Evolutionary conservation across 2,797 vertebrate genomes (phyloP).

Genomic region (Platyrinchus mystaceus): DNA sequence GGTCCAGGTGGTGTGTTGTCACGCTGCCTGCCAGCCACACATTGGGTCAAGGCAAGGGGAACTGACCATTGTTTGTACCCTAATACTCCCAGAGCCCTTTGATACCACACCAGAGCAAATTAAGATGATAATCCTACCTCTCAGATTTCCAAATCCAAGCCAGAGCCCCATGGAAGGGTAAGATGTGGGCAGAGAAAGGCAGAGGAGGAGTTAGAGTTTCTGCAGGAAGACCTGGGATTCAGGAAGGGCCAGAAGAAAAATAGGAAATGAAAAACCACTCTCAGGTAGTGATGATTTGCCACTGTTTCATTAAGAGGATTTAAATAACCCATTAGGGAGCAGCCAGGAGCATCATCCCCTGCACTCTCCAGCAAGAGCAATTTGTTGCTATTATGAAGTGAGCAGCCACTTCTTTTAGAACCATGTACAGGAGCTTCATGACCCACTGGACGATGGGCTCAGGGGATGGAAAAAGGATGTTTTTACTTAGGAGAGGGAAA

Average conservation of each 20-base stretch:
- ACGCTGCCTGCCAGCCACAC: accelerated
- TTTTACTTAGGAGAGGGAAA: neutral
- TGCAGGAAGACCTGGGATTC: neutral
- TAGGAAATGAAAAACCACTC: accelerated
- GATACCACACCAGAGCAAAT: neutral
- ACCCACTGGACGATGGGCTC: neutral
- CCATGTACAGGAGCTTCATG: accelerated
- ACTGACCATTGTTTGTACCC: neutral
- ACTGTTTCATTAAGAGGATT: neutral
- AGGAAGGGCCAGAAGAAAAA: neutral
- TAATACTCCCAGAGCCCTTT: neutral
- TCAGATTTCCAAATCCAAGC: neutral
- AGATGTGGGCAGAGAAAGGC: neutral
- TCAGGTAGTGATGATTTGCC: neutral
- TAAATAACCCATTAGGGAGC: neutral
- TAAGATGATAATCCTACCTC: neutral
- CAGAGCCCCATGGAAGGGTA: neutral
- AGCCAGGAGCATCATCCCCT: neutral
- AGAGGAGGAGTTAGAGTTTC: neutral
- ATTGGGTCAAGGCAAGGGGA: accelerated
- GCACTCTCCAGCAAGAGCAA: accelerated
- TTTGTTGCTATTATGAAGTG: neutral
- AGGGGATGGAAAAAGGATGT: neutral
- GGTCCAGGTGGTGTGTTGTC: neutral
- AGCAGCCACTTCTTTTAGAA: neutral